phyloP scores from a whole-genome alignment of 2,797 vertebrate genomes.

The Carcharodon carcharias region DNA sequence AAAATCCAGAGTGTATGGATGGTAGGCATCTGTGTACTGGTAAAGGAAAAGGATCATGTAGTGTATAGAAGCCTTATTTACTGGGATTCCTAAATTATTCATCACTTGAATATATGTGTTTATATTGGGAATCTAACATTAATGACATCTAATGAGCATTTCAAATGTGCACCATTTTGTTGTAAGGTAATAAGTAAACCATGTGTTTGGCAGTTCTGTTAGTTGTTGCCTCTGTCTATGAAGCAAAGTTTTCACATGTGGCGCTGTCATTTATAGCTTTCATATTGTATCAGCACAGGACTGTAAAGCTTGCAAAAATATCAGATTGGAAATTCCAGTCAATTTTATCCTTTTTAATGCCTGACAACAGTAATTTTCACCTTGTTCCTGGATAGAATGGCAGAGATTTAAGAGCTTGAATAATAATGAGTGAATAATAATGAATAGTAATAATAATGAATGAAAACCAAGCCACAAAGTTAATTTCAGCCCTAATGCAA shows the following conservation, averaged over 20 bases:
- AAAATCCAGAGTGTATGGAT: neutral
- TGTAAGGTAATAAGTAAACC: conserved; percentile 28
- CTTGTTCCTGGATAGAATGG: neutral
- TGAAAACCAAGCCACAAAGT: conserved; percentile 13
- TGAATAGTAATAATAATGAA: neutral
- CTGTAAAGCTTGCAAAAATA: conserved; percentile 34
- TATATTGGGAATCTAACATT: conserved; percentile 16
- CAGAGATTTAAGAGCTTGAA: neutral
- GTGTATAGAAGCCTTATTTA: neutral
- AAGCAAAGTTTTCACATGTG: neutral
- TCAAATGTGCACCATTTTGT: conserved; percentile 1
- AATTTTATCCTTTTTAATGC: neutral
- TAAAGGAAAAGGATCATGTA: neutral
- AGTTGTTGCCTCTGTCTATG: conserved; percentile 30
- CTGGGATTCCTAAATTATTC: conserved; percentile 16
- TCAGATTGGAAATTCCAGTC: neutral
- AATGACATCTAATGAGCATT: conserved; percentile 1
- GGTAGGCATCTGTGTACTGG: neutral
- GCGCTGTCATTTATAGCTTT: neutral
- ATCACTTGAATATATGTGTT: conserved; percentile 20
- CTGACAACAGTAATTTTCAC: neutral
- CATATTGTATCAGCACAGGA: neutral
- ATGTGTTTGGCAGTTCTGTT: conserved; percentile 22
- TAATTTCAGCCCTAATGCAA: neutral
- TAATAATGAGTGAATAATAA: conserved; percentile 2